A percentile compares a stretch with the other conserved stretches of the same genome.
These are phyloP conservation scores for Dryobota labecula DNA, from an alignment of 2,888 invertebrate genomes.

Conservation along the genomic window DNA sequence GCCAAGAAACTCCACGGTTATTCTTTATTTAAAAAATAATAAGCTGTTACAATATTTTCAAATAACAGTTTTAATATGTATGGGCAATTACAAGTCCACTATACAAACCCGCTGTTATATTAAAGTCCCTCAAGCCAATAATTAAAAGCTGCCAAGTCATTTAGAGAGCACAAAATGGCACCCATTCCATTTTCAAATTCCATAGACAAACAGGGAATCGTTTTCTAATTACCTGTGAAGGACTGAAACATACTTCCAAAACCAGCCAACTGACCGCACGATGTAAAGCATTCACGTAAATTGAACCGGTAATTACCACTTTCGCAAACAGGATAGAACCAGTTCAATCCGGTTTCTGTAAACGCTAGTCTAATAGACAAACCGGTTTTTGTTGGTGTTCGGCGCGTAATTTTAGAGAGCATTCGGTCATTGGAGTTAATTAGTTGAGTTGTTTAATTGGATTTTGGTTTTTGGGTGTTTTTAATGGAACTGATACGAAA, in stretches of 20 bases:
- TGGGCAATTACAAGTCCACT: not conserved
- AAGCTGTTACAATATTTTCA: no score
- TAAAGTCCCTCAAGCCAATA: not conserved
- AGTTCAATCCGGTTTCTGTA: conserved; percentile 66
- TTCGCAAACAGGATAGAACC: conserved; percentile 68
- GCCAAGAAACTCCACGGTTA: no score
- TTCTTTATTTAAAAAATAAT: no score
- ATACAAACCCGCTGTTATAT: not conserved
- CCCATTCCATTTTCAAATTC: conserved; percentile 21
- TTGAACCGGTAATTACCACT: conserved; percentile 73
- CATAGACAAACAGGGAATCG: conserved; percentile 10
- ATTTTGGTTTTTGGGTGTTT: conserved; percentile 12
- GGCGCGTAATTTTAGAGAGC: conserved; percentile 40
- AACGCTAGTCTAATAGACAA: conserved; percentile 62
- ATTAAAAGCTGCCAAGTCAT: conserved; percentile 2
- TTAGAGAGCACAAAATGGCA: conserved; percentile 26
- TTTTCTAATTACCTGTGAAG: conserved; percentile 47
- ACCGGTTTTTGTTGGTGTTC: conserved; percentile 55
- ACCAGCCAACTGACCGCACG: conserved; percentile 44
- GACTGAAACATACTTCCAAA: conserved; percentile 41
- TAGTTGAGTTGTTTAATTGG: conserved; percentile 28
- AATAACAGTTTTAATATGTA: no score
- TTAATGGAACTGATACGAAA: not conserved
- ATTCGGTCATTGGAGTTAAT: conserved; percentile 49
- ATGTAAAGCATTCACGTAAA: conserved; percentile 63